Conservation (phyloP, 2,113 vertebrate genomes). For the Thalassarche chlororhynchos region DNA sequence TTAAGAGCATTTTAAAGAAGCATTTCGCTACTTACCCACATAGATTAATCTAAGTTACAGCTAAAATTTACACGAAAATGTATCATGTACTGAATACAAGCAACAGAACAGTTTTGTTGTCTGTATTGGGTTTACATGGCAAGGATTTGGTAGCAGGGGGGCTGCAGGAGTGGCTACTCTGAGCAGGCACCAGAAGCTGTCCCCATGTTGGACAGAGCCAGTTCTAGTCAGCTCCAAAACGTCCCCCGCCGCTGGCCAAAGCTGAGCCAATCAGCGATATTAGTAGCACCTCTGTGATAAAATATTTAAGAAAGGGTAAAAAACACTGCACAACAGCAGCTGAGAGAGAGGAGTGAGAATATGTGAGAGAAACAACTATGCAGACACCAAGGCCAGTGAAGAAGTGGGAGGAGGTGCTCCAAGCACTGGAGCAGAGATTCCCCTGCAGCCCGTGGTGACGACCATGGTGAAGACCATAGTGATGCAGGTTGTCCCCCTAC, state of each 20-base stretch:
- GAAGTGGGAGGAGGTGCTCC: background rate
- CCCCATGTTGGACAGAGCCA: fast-evolving
- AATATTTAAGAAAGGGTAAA: background rate
- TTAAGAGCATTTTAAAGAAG: slow-evolving; percentile 8
- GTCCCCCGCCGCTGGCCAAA: fast-evolving
- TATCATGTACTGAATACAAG: background rate
- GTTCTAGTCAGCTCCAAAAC: fast-evolving
- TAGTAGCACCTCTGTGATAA: background rate
- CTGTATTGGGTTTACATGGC: background rate
- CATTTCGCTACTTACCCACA: background rate
- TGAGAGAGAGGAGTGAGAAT: background rate
- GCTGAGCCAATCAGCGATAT: fast-evolving
- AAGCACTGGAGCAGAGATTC: background rate
- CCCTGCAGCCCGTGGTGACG: fast-evolving
- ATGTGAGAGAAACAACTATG: background rate
- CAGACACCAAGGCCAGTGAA: background rate
- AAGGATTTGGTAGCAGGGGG: background rate
- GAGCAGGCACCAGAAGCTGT: background rate
- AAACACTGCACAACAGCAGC: background rate
- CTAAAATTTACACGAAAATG: background rate
- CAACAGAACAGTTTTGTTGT: background rate
- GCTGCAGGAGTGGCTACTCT: background rate
- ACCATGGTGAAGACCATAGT: background rate
- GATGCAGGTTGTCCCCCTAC: background rate
- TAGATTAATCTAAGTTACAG: background rate